Percentiles rank a stretch among this genome's conserved stretches.
Evolutionary conservation across 1,140 invertebrate species (phyloP).

Genomic region (Bombus sylvicola): DNA sequence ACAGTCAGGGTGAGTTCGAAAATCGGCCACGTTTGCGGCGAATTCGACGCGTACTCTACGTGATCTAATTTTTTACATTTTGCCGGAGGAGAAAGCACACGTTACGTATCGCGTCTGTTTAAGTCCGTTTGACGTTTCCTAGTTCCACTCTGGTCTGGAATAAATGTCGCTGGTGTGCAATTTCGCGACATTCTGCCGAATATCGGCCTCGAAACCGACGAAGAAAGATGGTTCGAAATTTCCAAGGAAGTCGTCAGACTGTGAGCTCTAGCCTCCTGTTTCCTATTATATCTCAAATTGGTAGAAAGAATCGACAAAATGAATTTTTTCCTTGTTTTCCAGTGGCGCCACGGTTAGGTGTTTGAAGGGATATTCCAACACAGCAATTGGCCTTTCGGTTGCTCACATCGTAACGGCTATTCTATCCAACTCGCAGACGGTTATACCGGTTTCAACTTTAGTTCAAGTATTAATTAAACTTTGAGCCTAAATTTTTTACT

Average conservation of each 20-base stretch:
- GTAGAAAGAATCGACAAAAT: too few species aligned
- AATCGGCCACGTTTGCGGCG: not conserved
- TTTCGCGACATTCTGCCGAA: conserved; percentile 84
- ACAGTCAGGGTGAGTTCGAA: conserved; percentile 83
- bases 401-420: conserved; percentile 82
- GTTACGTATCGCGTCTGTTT: conserved; percentile 35
- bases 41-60: not conserved
- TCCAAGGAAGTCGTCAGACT: conserved; percentile 83
- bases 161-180: conserved; percentile 86
- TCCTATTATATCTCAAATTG: not conserved
- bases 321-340: conserved; percentile 15
- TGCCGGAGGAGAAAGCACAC: conserved; percentile 30
- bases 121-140: conserved; percentile 54
- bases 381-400: conserved; percentile 83
- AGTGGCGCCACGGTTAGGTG: conserved; percentile 83
- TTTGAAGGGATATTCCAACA: conserved; percentile 84
- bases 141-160: conserved; percentile 88
- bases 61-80: conserved; percentile 29
- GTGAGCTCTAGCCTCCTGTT: conserved; percentile 70
- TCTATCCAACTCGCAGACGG: conserved; percentile 81
- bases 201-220: conserved; percentile 82
- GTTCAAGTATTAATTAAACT: conserved; percentile 79
- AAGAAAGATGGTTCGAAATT: conserved; percentile 84
- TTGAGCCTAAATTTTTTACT: too few species aligned
- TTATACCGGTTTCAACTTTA: conserved; percentile 84